A percentile compares a stretch with the other conserved stretches of the same genome.
Evolutionary conservation across 2,113 vertebrate genomes (phyloP).

Genomic region (Cyprinodon tularosa): DNA sequence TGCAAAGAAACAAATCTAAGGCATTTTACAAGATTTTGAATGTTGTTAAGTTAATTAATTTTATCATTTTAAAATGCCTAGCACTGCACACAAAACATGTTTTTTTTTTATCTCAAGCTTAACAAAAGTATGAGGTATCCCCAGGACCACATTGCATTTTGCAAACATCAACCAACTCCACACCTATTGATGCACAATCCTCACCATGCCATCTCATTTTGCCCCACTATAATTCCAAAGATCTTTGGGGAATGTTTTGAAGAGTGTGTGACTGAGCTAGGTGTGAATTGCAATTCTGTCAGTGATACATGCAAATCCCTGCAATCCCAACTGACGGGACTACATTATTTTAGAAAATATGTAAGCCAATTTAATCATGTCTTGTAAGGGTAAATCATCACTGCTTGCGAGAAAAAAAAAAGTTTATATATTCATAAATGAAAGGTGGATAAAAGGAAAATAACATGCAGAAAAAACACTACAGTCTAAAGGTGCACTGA

Average conservation of each 20-base stretch:
- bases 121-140: background rate
- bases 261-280: slow-evolving; percentile 34
- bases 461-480: slow-evolving; percentile 43
- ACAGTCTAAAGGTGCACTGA: slow-evolving; percentile 32
- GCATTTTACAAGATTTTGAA: background rate
- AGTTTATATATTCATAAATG: background rate
- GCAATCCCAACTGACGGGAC: slow-evolving; percentile 49
- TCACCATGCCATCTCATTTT: slow-evolving; percentile 26
- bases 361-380: slow-evolving; percentile 50
- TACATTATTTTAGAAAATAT: slow-evolving; percentile 59
- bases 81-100: background rate
- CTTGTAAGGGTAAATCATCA: slow-evolving; percentile 36
- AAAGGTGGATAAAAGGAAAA: slow-evolving; percentile 42
- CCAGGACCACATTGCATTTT: background rate
- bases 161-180: slow-evolving; percentile 14
- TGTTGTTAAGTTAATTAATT: background rate
- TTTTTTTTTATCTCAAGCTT: background rate
- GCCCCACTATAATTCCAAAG: slow-evolving; percentile 33
- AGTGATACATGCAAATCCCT: slow-evolving; percentile 62
- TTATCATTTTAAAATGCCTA: background rate
- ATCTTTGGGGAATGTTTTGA: slow-evolving; percentile 49
- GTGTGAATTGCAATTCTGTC: slow-evolving; percentile 58
- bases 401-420: slow-evolving; percentile 13
- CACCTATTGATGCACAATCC: slow-evolving; percentile 33
- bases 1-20: background rate